Conservation (phyloP, 2,113 vertebrate species). For the Illadopsis cleaveri region DNA sequence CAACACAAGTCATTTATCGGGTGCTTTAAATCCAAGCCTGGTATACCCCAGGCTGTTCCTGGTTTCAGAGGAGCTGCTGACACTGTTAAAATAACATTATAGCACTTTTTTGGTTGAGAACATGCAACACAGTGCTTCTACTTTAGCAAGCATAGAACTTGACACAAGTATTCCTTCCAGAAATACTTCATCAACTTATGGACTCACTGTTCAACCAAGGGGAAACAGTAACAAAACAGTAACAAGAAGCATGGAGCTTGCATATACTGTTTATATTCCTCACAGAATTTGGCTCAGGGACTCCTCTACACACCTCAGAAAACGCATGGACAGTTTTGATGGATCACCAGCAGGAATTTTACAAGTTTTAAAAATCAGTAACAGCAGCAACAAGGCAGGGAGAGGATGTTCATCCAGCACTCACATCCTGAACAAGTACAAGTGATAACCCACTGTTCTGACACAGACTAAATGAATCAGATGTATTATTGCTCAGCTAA, state of each 20-base stretch:
- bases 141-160: neutral
- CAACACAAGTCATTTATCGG: neutral
- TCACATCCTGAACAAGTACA: neutral
- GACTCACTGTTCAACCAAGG: neutral
- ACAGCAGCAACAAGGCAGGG: neutral
- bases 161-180: neutral
- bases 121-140: neutral
- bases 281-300: neutral
- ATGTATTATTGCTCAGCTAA: neutral
- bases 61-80: neutral
- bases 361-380: neutral
- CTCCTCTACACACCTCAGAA: neutral
- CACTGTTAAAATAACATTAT: neutral
- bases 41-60: neutral
- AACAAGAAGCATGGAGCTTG: neutral
- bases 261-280: neutral
- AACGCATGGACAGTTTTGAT: neutral
- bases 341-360: neutral
- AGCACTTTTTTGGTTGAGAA: neutral
- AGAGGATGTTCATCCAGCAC: neutral
- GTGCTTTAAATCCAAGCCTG: neutral
- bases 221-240: neutral
- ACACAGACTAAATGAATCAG: neutral
- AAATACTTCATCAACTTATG: neutral
- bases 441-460: neutral